A percentile compares a stretch with the other conserved stretches of the same genome.
These are phyloP conservation scores for Bursaphelenchus okinawaensis DNA, from an alignment of 2,888 invertebrate genomes.

Conservation along the genomic window DNA sequence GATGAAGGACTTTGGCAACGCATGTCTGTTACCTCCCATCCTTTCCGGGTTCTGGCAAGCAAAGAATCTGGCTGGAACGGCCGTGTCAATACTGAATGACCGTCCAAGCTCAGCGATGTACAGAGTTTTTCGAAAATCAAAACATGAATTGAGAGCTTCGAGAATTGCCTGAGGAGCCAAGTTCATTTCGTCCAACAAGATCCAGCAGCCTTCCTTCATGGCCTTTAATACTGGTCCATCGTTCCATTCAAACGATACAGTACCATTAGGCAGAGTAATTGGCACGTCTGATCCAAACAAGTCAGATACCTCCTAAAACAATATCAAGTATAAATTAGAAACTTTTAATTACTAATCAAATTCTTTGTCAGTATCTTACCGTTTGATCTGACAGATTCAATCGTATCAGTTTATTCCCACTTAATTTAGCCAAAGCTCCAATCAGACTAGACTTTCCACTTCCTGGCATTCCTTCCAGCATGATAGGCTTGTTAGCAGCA, in stretches of 20 bases:
- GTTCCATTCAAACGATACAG: conserved; percentile 84
- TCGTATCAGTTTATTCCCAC: conserved; percentile 77
- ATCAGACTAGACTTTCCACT: conserved; percentile 96
- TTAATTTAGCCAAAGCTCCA: conserved; percentile 76
- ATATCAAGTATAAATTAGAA: no score
- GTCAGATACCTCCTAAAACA: conserved; percentile 79
- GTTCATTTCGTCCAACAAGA: conserved; percentile 93
- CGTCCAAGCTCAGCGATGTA: conserved; percentile 87
- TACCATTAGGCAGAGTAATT: conserved; percentile 72
- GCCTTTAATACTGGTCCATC: conserved; percentile 92
- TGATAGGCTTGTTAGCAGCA: conserved; percentile 73
- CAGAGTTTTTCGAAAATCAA: conserved; percentile 93
- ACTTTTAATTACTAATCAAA: background rate
- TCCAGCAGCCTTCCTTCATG: conserved; percentile 86
- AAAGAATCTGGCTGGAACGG: conserved; percentile 73
- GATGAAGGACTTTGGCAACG: conserved; percentile 89
- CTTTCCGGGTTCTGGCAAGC: conserved; percentile 94
- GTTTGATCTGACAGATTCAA: conserved; percentile 99
- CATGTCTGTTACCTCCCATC: conserved; percentile 91
- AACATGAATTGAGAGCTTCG: conserved; percentile 94
- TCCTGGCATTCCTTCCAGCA: conserved; percentile 88
- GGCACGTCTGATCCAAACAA: conserved; percentile 96
- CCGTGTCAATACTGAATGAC: conserved; percentile 59
- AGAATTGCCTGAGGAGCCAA: conserved; percentile 94
- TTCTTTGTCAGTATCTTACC: conserved; percentile 62